Evolutionary conservation across 2,888 invertebrate genomes (phyloP), one percentile per base, ranked within the genome.

Genomic region (Hyposoter dolosus): DNA sequence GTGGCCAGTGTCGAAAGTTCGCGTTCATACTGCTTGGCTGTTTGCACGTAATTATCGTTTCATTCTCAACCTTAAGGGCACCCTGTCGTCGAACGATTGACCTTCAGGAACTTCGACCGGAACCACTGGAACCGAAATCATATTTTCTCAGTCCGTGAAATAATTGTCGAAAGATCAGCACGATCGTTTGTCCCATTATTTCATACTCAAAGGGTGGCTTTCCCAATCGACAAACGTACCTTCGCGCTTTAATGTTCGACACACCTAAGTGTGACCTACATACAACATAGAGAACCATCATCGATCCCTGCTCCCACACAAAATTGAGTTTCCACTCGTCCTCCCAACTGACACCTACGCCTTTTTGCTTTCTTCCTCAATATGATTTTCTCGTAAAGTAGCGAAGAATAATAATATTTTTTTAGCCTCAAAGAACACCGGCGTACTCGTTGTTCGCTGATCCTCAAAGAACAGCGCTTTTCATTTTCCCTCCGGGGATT

Each of bases 241-340:
- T 23, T 28, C 60, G 28, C 69, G 28, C 43, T 69, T 69, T 47
- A 50, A 47, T 28, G 65, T 80, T 32, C 75, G 85, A 76, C 83
- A 83, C 85, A 85, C 83, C 85, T 80, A 77, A 79, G 40, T 69
- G 79, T 83, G 85, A 85, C 85, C 85, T 85, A 85, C 83, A 85
- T 85, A 60, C 60, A 80, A 50, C 63, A 71, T 60, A 23, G 6
- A 69, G 56, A 28, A 60, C n/a, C 47, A 63, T 15, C 23, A 71
- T 53, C 63, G 72, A 81, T 65, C 50, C 28, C 40, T 6, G 47
- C 15, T 60, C 28, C 6, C 28, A 12, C 60, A 40, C 28, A n/a
- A 69, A 69, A 78, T 69, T 45, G 53, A 68, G 28, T 77, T 50
- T 50, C 23, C 53, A 28, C n/a, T 17, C 15, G 9, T 53, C 4